Evolutionary conservation across 2,888 invertebrate genomes (phyloP).

Genomic region (Anarsia innoxiella): DNA sequence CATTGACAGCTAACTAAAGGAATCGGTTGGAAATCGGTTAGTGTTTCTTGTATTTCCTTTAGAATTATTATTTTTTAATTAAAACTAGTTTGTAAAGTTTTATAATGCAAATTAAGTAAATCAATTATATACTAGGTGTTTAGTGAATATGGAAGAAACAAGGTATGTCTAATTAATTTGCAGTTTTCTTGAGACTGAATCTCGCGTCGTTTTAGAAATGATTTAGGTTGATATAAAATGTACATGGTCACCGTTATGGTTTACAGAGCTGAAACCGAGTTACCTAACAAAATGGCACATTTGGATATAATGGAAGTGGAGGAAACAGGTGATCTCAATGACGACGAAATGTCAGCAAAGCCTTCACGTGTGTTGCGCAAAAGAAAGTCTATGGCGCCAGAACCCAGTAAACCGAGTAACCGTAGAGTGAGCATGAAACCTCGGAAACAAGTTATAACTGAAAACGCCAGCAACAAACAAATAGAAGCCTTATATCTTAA

Average conservation of each 20-base stretch:
- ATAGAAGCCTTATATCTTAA: conserved; percentile 75
- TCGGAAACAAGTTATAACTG: conserved; percentile 47
- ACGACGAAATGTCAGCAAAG: conserved; percentile 26
- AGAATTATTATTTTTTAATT: too few species aligned
- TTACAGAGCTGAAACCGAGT: conserved; percentile 52
- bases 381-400: conserved; percentile 50
- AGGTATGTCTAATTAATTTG: conserved; percentile 29
- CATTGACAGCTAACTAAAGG: too few species aligned
- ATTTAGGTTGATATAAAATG: too few species aligned
- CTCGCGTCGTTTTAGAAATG: too few species aligned
- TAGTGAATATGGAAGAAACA: conserved; percentile 33
- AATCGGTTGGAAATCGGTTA: too few species aligned
- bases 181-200: too few species aligned
- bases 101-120: not conserved
- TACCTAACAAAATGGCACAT: conserved; percentile 64
- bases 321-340: conserved; percentile 19
- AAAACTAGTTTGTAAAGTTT: too few species aligned
- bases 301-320: conserved; percentile 64
- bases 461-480: conserved; percentile 58
- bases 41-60: too few species aligned
- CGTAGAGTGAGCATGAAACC: conserved; percentile 67
- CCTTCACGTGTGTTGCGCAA: conserved; percentile 50
- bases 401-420: conserved; percentile 50
- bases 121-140: not conserved
- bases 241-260: conserved; percentile 5